Percentiles rank a stretch among this genome's conserved stretches.
phyloP scores from a whole-genome alignment of 2,888 invertebrate genomes.

The Spodoptera exigua region DNA sequence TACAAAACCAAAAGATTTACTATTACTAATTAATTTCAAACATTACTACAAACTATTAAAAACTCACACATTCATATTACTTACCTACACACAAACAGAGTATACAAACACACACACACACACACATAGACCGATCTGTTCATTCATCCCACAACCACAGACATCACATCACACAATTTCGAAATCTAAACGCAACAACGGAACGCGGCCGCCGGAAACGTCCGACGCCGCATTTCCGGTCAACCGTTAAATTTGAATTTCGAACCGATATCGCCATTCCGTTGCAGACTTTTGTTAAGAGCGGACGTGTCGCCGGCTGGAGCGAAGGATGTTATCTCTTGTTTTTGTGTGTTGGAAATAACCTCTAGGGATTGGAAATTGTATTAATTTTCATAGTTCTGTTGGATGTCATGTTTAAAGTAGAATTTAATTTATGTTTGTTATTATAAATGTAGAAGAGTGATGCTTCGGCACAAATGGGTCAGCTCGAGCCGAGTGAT shows the following conservation, averaged over 20 bases:
- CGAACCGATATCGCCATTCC: constrained; percentile 81
- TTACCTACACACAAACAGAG: neutral
- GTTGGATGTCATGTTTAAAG: no score
- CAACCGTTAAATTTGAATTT: constrained; percentile 86
- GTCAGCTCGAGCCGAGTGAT: no score
- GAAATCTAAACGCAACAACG: constrained; percentile 62
- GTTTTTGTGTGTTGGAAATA: constrained; percentile 39
- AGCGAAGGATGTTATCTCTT: constrained; percentile 72
- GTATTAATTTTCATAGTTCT: no score
- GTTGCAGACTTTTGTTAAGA: constrained; percentile 74
- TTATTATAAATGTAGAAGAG: no score
- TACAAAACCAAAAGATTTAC: no score
- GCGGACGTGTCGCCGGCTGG: constrained; percentile 69
- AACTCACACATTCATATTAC: neutral
- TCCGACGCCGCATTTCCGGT: constrained; percentile 82
- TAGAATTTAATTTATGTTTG: no score
- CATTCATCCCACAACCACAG: constrained; percentile 13
- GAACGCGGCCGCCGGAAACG: constrained; percentile 71
- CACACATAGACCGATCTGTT: neutral
- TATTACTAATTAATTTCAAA: no score
- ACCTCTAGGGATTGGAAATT: constrained; percentile 23
- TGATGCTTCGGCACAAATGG: no score
- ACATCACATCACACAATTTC: constrained; percentile 43
- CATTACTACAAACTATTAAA: no score
- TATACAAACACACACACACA: neutral